Conservation (phyloP, 2,888 invertebrate genomes). For the Drosophila silvestris region DNA sequence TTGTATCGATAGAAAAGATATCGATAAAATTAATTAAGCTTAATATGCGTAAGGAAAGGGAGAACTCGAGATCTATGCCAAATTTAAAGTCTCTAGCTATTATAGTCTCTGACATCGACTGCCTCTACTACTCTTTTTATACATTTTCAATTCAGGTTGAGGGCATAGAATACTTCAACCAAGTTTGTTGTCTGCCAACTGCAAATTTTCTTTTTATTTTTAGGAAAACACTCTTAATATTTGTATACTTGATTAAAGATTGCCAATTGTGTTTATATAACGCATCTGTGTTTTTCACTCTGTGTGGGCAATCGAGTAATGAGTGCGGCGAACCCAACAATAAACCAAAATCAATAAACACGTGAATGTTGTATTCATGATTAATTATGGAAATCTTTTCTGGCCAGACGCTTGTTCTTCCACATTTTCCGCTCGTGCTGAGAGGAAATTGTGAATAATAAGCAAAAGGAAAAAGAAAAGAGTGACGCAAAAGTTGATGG, state of each 20-base stretch:
- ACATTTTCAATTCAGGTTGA: neutral
- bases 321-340: slow-evolving; percentile 62
- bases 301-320: slow-evolving; percentile 8
- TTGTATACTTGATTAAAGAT: neutral
- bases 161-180: neutral
- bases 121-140: neutral
- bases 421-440: neutral
- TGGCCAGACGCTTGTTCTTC: neutral
- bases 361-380: slow-evolving; percentile 43
- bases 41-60: neutral
- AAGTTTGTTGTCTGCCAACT: neutral
- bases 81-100: neutral
- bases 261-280: neutral
- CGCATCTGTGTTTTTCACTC: neutral
- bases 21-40: neutral
- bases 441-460: neutral
- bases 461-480: neutral
- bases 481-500: slow-evolving; percentile 50
- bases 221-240: too few relatives aligned
- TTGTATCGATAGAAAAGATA: neutral
- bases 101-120: neutral
- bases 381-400: slow-evolving; percentile 65
- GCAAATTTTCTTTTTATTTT: neutral
- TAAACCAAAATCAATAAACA: slow-evolving; percentile 62
- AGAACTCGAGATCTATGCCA: neutral